Evolutionary conservation across 2,113 vertebrate genomes (phyloP), one percentile per base, ranked within the genome.

Genomic region (Carassius gibelio): DNA sequence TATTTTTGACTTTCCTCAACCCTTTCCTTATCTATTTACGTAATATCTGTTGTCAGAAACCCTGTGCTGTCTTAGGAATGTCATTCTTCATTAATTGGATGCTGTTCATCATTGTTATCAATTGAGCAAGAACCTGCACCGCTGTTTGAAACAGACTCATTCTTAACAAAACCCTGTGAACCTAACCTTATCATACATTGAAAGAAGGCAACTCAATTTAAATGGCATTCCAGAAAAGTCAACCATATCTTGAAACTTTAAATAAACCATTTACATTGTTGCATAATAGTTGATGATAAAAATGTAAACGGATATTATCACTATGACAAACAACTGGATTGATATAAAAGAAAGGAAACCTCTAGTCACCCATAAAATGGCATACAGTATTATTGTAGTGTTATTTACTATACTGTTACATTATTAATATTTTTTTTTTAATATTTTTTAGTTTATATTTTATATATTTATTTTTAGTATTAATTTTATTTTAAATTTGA

Each of bases 21-120:
- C 38, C 15, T 5, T 79, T 42, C 10, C 36, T 79, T 19, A 85
- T 78, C 76, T 85, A 19, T 45, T 85, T 74, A 21, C 11, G 50
- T 75, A 64, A 15, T 21, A 19, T 52, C 26, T 66, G 30, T 21
- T 79, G n/a, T 71, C 36, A 74, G 68, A 61, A 62, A 19, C 26
- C n/a, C 30, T 59, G 77, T n/a, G 66, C 26, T 75, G 10, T 57
- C 23, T 15, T 61, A 42, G 76, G 52, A 71, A 78, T 50, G 55
- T 62, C 13, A 57, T 81, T 64, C 34, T 69, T 69, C 42, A n/a
- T 52, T 69, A 1, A n/a, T 42, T 69, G 75, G 61, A 57, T 75
- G 69, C 48, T 61, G 45, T 81, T 64, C 34, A 15, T 75, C 26
- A 81, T 30, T 78, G 48, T 84, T 81, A 75, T 64, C 84, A 81